phyloP scores from a whole-genome alignment of 1,140 invertebrate genomes.

The Drosophila nannoptera region DNA sequence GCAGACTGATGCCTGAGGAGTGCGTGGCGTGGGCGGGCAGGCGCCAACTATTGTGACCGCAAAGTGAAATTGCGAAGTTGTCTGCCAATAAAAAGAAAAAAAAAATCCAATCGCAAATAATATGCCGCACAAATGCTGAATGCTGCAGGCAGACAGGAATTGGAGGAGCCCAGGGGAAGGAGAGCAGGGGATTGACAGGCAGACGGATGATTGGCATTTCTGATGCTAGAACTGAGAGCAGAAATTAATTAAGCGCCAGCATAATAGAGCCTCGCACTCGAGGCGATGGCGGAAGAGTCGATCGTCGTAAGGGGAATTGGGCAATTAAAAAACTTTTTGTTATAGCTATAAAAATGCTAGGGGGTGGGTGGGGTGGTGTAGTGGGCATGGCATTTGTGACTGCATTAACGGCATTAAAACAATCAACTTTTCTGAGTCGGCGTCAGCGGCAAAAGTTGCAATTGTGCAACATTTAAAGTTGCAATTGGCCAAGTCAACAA shows the following conservation, averaged over 20 bases:
- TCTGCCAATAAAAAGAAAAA: slow-evolving; percentile 63
- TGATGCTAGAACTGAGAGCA: slow-evolving; percentile 51
- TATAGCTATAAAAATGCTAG: neutral
- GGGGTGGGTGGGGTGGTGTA: too few relatives aligned
- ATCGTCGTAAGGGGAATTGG: slow-evolving; percentile 30
- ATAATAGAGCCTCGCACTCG: slow-evolving; percentile 14
- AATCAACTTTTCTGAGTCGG: slow-evolving; percentile 11
- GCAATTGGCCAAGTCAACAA: slow-evolving; percentile 16
- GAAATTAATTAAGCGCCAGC: slow-evolving; percentile 67
- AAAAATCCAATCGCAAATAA: slow-evolving; percentile 64
- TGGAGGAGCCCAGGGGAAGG: slow-evolving; percentile 4
- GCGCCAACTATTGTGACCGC: slow-evolving; percentile 42
- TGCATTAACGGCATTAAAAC: slow-evolving; percentile 22
- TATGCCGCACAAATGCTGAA: slow-evolving; percentile 59
- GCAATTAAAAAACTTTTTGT: slow-evolving; percentile 65
- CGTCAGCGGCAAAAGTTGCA: slow-evolving; percentile 27
- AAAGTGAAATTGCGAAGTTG: slow-evolving; percentile 65
- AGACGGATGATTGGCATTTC: slow-evolving; percentile 57
- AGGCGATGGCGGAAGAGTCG: neutral
- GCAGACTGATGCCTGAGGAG: neutral
- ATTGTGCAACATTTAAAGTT: slow-evolving; percentile 40
- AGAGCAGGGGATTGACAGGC: neutral
- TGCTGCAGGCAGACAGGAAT: slow-evolving; percentile 1
- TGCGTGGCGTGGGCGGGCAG: too few relatives aligned
- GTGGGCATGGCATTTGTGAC: slow-evolving; percentile 30